Evolutionary conservation across 2,888 invertebrate genomes (phyloP).

Genomic region (Aleiodes testaceus): DNA sequence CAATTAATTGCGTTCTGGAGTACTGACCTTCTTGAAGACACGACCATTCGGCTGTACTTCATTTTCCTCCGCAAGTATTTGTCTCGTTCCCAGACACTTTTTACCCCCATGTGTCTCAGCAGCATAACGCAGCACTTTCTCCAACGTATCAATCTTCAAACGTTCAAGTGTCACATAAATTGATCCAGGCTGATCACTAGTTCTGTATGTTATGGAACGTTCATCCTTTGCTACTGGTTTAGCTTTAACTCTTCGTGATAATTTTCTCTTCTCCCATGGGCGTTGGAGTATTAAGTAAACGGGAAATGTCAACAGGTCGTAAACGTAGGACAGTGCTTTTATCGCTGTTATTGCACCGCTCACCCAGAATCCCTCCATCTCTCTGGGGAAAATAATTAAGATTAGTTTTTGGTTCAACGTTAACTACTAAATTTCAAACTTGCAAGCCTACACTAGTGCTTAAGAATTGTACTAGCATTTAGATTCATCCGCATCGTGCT

Average conservation of each 20-base stretch:
- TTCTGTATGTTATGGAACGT: conserved; percentile 82
- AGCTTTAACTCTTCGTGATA: conserved; percentile 86
- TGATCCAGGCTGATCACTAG: conserved; percentile 80
- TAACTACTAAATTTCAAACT: no score
- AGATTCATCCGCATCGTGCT: no score
- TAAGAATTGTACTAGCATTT: no score
- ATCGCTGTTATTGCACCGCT: conserved; percentile 84
- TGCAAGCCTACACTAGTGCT: no score
- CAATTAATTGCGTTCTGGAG: background rate
- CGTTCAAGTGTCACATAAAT: conserved; percentile 84
- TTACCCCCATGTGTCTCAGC: conserved; percentile 82
- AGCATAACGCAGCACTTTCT: conserved; percentile 87
- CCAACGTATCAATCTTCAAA: conserved; percentile 86
- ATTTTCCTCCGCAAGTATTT: conserved; percentile 93
- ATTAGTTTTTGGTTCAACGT: background rate
- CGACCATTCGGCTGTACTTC: conserved; percentile 95
- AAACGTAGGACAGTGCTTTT: conserved; percentile 87
- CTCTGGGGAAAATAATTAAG: conserved; percentile 66
- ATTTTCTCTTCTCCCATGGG: conserved; percentile 88
- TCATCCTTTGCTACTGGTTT: conserved; percentile 80
- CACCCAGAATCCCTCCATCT: conserved; percentile 77
- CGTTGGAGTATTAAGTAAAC: conserved; percentile 90
- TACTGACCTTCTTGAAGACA: conserved; percentile 91
- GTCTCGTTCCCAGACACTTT: conserved; percentile 90
- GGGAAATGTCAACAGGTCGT: conserved; percentile 93